Base-by-base conservation (phyloP, 2,888 invertebrate species). In the Andrena chrysosceles region DNA sequence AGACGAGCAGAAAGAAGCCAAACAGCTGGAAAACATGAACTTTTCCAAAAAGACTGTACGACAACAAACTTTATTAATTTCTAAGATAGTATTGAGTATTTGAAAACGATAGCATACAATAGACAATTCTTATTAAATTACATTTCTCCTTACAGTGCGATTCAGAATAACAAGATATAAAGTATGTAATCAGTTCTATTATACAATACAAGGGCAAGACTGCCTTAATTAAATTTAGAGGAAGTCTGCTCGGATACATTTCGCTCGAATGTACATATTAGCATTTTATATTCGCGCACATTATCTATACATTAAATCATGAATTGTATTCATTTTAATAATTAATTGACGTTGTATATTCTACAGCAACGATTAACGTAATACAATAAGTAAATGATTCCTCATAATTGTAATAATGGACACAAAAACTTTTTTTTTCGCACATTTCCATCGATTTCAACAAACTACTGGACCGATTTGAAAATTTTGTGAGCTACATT, bases 361-460 rank as follows among this genome's bases (percentile, higher is more conserved):
- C 77, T 80, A 87, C 60, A 87, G 66, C 73, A 87, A 85, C 82
- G 84, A 77, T 64, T 59, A 74, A 77, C 60, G 66, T 48, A 84
- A 66, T 49, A 59, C 69, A 62, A 70, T 71, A 71, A 68, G 63
- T 16, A 48, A 13, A 54, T 70, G 35, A 54, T 8, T 26, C 62
- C 29, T 74, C 59, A 72, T 56, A 71, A 42, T 75, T 63, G 26
- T 29, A 20, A n/a, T n/a, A n/a, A n/a, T n/a, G n/a, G n/a, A n/a
- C n/a, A n/a, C n/a, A n/a, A n/a, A n/a, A n/a, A n/a, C n/a, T n/a
- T n/a, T n/a, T n/a, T n/a, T n/a, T n/a, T n/a, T n/a, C n/a, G n/a
- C n/a, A n/a, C n/a, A n/a, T n/a, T n/a, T n/a, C n/a, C n/a, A n/a
- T n/a, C n/a, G n/a, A n/a, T n/a, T n/a, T n/a, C n/a, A n/a, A n/a